Percentiles rank a stretch among this genome's conserved stretches.
Evolutionary conservation across 1,140 invertebrate genomes (phyloP).

Genomic region (Drosophila repleta): DNA sequence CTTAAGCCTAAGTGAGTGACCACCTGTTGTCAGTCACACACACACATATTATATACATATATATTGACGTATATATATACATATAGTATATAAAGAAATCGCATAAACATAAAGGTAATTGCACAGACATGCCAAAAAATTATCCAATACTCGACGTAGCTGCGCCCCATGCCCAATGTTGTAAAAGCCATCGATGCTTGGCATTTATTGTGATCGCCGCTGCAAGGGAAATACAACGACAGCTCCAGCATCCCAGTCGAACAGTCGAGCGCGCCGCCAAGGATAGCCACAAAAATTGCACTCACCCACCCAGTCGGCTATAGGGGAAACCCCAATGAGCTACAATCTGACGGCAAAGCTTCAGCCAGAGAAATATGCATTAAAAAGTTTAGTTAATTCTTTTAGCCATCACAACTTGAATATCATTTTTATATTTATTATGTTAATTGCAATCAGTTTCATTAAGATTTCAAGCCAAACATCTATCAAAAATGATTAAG

Average conservation of each 20-base stretch:
- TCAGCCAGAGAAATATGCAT: too few species aligned
- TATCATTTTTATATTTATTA: too few species aligned
- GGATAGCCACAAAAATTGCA: slow-evolving; percentile 51
- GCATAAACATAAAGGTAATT: slow-evolving; percentile 81
- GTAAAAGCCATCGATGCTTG: slow-evolving; percentile 75
- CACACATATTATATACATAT: slow-evolving; percentile 16
- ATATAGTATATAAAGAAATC: slow-evolving; percentile 48
- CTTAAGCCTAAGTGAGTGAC: slow-evolving; percentile 58
- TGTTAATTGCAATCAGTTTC: too few species aligned
- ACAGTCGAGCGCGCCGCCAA: slow-evolving; percentile 50
- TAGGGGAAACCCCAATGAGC: neutral
- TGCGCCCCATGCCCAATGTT: slow-evolving; percentile 38
- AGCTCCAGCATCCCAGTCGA: slow-evolving; percentile 5
- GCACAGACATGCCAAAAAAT: slow-evolving; percentile 79
- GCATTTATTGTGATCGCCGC: slow-evolving; percentile 76
- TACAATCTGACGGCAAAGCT: neutral
- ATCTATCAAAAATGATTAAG: too few species aligned
- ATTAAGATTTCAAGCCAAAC: too few species aligned
- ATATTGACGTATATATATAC: slow-evolving; percentile 6
- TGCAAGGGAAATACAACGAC: slow-evolving; percentile 34
- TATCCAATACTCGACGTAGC: slow-evolving; percentile 64
- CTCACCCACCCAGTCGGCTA: slow-evolving; percentile 23
- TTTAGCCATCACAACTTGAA: too few species aligned
- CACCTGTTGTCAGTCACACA: slow-evolving; percentile 64
- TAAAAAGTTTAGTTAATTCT: too few species aligned